phyloP scores from a whole-genome alignment of 35 echinoderm and acorn worm genomes.

The Heliocidaris tuberculata region DNA sequence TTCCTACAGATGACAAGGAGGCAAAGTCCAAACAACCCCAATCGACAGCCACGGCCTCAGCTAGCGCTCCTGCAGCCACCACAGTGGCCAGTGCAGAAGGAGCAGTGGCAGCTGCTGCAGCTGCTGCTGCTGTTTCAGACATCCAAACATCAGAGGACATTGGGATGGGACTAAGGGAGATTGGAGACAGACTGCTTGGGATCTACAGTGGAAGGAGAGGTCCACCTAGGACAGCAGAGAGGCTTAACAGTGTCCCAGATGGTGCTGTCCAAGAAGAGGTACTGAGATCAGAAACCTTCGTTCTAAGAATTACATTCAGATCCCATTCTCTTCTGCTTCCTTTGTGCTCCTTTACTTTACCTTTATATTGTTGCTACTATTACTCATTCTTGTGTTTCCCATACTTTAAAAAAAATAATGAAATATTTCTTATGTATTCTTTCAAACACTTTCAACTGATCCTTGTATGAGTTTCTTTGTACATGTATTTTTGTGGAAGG shows the following conservation, averaged over 20 bases:
- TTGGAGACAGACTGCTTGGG: constrained; percentile 85
- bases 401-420: too few relatives aligned
- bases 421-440: not conserved
- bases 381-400: not conserved
- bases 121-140: constrained; percentile 13
- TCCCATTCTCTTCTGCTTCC: not conserved
- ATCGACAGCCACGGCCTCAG: not conserved
- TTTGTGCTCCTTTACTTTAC: not conserved
- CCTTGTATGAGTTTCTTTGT: too few relatives aligned
- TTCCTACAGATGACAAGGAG: not conserved
- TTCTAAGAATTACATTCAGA: not conserved
- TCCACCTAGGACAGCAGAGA: constrained; percentile 36
- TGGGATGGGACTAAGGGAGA: constrained; percentile 80
- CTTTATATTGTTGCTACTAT: not conserved
- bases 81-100: not conserved
- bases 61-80: not conserved
- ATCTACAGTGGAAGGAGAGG: constrained; percentile 53
- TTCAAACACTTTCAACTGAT: too few relatives aligned
- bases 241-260: constrained; percentile 31
- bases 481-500: too few relatives aligned
- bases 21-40: constrained; percentile 10
- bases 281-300: not conserved
- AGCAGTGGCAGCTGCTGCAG: constrained; percentile 1
- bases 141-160: constrained; percentile 54
- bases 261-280: constrained; percentile 46